phyloP scores from a whole-genome alignment of 2,113 vertebrate genomes.

The Sinosuthora webbiana region DNA sequence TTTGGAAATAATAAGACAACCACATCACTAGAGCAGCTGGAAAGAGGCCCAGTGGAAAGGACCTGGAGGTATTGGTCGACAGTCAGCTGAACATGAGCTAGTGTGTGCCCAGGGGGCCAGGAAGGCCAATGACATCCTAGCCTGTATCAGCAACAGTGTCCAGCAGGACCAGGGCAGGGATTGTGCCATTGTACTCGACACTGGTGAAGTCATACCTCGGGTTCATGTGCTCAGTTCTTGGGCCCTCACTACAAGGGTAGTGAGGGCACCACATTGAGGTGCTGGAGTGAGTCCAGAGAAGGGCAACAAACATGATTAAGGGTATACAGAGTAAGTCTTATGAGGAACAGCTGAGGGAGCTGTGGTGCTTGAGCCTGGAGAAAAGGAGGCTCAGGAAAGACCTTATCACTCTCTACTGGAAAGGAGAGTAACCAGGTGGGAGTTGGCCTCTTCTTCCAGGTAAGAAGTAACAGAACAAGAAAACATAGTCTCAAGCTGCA shows the following conservation, averaged over 20 bases:
- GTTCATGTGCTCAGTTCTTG: neutral
- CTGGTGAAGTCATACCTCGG: neutral
- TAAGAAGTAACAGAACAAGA: neutral
- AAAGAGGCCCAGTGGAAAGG: neutral
- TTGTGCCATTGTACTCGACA: fast-evolving
- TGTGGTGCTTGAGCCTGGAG: neutral
- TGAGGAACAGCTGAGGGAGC: neutral
- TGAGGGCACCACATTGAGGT: neutral
- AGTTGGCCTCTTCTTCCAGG: neutral
- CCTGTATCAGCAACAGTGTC: neutral
- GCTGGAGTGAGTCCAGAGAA: neutral
- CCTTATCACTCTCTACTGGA: neutral
- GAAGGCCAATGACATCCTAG: neutral
- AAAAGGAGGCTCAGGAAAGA: neutral
- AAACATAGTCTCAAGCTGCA: neutral
- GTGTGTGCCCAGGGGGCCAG: neutral
- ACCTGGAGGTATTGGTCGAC: fast-evolving
- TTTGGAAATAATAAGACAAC: neutral
- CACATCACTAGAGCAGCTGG: neutral
- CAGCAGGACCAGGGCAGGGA: fast-evolving
- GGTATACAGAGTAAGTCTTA: neutral
- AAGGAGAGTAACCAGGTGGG: neutral
- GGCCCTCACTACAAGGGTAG: neutral
- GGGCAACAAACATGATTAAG: neutral
- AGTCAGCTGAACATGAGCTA: neutral